Conservation (phyloP, 2,888 invertebrate species). For the Yponomeuta sedellus region DNA sequence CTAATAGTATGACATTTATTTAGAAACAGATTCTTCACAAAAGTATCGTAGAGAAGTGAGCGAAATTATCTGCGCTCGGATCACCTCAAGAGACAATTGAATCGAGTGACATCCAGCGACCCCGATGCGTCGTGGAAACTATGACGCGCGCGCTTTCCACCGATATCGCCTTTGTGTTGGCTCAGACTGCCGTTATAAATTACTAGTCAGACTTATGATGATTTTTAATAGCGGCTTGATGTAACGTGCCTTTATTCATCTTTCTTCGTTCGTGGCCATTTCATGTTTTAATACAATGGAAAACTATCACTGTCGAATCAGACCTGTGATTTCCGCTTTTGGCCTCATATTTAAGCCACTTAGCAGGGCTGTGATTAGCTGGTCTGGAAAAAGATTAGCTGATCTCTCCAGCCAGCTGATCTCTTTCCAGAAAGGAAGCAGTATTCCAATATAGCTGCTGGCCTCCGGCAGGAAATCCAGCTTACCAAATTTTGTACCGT, state of each 20-base stretch:
- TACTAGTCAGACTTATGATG: background rate
- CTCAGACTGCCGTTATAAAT: conserved; percentile 8
- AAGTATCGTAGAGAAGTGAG: conserved; percentile 16
- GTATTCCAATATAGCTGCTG: too few relatives aligned
- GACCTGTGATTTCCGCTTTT: too few relatives aligned
- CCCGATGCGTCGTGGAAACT: conserved; percentile 69
- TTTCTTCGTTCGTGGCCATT: background rate
- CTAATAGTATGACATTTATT: background rate
- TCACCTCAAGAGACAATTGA: conserved; percentile 42
- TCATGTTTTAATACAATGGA: background rate
- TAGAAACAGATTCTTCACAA: background rate
- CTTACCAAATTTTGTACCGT: too few relatives aligned
- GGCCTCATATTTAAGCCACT: too few relatives aligned
- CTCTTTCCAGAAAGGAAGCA: too few relatives aligned
- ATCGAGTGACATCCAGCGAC: conserved; percentile 53
- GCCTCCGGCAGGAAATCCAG: too few relatives aligned
- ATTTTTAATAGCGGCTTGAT: conserved; percentile 3
- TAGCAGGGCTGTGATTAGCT: too few relatives aligned
- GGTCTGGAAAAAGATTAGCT: too few relatives aligned
- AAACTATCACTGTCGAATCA: too few relatives aligned
- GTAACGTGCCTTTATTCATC: background rate
- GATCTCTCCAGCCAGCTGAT: too few relatives aligned
- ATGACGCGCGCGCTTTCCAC: conserved; percentile 63
- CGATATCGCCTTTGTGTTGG: conserved; percentile 41
- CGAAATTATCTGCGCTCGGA: conserved; percentile 18